phyloP scores from a whole-genome alignment of 35 echinoderm and acorn worm species.

The Ophiothrix spiculata region DNA sequence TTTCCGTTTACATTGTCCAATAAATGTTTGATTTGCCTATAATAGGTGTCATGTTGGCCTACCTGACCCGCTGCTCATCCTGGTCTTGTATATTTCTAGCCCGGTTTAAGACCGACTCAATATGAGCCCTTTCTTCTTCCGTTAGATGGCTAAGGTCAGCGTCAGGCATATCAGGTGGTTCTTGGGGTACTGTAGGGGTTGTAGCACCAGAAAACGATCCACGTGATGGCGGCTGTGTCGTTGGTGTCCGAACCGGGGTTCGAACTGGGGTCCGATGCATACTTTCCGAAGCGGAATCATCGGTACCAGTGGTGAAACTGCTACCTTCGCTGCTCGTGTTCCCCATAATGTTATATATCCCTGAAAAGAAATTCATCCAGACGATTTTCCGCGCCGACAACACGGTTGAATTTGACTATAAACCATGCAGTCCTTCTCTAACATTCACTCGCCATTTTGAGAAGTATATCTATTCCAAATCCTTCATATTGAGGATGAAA shows the following conservation, averaged over 20 bases:
- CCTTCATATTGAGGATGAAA: too few relatives aligned
- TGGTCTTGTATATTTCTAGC: slow-evolving; percentile 74
- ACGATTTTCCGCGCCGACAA: background rate
- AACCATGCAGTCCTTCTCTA: background rate
- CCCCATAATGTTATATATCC: background rate
- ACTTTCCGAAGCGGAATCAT: background rate
- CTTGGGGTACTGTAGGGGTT: too few relatives aligned
- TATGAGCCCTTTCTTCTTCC: slow-evolving; percentile 77
- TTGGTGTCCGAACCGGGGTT: background rate
- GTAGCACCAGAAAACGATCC: slow-evolving; percentile 12
- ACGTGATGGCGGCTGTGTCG: background rate
- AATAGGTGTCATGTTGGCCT: too few relatives aligned
- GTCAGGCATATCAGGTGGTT: slow-evolving; percentile 61
- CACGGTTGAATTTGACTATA: background rate
- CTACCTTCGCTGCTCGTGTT: background rate
- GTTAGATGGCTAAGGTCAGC: slow-evolving; percentile 96
- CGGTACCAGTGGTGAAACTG: background rate
- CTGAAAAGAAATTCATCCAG: background rate
- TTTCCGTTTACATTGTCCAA: too few relatives aligned
- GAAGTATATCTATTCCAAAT: background rate
- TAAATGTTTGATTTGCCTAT: too few relatives aligned
- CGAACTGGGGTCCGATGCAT: background rate
- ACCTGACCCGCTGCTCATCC: slow-evolving; percentile 94
- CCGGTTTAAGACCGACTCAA: slow-evolving; percentile 73
- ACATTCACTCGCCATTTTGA: background rate